Evolutionary conservation across 2,113 vertebrate species (phyloP).

Genomic region (Callorhinus ursinus): DNA sequence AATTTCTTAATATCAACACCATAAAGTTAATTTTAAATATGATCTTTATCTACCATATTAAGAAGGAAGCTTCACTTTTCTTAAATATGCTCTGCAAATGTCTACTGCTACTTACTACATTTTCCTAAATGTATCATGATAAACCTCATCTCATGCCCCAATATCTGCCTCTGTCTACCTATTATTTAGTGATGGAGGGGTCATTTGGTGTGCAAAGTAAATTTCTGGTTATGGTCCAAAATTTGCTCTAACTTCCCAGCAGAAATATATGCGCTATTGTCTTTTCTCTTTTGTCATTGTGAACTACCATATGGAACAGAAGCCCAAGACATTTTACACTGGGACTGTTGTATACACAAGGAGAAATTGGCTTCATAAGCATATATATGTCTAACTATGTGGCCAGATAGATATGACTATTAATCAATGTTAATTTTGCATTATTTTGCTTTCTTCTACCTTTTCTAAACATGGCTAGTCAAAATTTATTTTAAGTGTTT

Average conservation of each 20-base stretch:
- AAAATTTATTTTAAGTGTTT: neutral
- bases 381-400: neutral
- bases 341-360: neutral
- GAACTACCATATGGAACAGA: neutral
- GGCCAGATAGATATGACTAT: neutral
- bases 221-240: neutral
- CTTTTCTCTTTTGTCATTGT: neutral
- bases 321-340: neutral
- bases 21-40: neutral
- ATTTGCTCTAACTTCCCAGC: neutral
- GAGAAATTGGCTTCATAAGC: neutral
- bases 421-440: neutral
- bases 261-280: neutral
- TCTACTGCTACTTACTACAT: neutral
- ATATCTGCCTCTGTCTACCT: neutral
- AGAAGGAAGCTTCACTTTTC: neutral
- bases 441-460: constrained; percentile 1
- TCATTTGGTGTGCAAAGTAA: neutral
- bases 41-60: neutral
- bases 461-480: neutral
- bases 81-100: neutral
- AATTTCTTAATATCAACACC: neutral
- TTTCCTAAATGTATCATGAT: neutral
- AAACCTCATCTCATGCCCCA: neutral
- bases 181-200: neutral